A percentile compares a stretch with the other conserved stretches of the same genome.
These are phyloP conservation scores for Carlito syrichta DNA, from an alignment of 2,113 vertebrate species.

Conservation along the genomic window DNA sequence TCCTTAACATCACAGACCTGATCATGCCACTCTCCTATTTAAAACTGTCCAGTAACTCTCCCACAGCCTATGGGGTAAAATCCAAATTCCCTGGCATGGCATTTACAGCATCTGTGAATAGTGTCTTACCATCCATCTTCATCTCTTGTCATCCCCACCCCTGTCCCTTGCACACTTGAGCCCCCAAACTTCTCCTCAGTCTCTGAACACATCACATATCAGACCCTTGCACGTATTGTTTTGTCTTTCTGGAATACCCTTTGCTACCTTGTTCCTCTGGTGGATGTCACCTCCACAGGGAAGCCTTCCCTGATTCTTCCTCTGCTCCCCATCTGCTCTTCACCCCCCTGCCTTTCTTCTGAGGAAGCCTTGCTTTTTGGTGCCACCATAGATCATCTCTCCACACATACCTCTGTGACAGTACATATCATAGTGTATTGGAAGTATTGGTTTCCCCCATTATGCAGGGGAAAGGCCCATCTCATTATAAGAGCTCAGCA, in stretches of 20 bases:
- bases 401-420: background rate
- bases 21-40: background rate
- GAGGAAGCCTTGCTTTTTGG: background rate
- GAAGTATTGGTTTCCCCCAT: background rate
- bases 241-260: background rate
- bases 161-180: background rate
- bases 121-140: background rate
- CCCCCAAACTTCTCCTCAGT: background rate
- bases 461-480: background rate
- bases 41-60: background rate
- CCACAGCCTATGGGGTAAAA: background rate
- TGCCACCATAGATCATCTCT: background rate
- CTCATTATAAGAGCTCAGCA: background rate
- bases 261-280: background rate
- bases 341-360: background rate
- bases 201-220: background rate
- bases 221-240: background rate
- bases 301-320: background rate
- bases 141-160: background rate
- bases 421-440: fast-evolving
- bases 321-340: background rate
- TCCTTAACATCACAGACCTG: background rate
- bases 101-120: background rate
- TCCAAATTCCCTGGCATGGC: background rate
- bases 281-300: background rate